These are phyloP conservation scores for Echinarachnius parma DNA, from an alignment of 53 echinoderm and acorn worm genomes.

Conservation along the genomic window DNA sequence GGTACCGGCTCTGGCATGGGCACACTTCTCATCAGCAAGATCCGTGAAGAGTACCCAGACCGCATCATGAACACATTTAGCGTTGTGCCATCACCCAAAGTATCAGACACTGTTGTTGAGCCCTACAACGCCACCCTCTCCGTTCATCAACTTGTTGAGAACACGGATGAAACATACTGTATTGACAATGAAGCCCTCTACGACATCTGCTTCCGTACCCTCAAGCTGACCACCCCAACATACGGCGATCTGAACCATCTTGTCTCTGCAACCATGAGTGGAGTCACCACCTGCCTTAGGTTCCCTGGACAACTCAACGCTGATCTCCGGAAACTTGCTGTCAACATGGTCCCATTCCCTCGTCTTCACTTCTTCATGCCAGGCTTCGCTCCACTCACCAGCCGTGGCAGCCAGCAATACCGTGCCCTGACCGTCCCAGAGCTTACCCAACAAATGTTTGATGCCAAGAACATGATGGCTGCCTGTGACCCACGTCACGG, in stretches of 20 bases:
- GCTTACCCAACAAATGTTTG: constrained; percentile 95
- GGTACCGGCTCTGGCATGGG: too few relatives aligned
- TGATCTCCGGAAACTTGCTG: constrained; percentile 92
- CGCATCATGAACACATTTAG: too few relatives aligned
- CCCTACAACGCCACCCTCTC: constrained; percentile 97
- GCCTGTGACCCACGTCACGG: constrained; percentile 96
- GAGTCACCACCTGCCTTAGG: constrained; percentile 92
- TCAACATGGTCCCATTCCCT: constrained; percentile 98
- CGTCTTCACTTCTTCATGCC: constrained; percentile 99
- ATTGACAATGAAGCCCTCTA: constrained; percentile 98
- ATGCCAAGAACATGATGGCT: constrained; percentile 99
- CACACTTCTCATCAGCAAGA: too few relatives aligned
- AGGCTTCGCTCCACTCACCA: constrained; percentile 95
- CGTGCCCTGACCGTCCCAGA: constrained; percentile 87
- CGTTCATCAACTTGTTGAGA: constrained; percentile 96
- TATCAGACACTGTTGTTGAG: constrained; percentile 97
- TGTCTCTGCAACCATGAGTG: constrained; percentile 97
- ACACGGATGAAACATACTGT: constrained; percentile 94
- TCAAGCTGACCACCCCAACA: constrained; percentile 95
- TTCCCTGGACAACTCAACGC: constrained; percentile 99
- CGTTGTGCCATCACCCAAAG: constrained; percentile 97
- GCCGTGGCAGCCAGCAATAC: constrained; percentile 96
- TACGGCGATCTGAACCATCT: constrained; percentile 99
- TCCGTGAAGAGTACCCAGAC: too few relatives aligned
- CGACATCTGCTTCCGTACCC: constrained; percentile 97